These are phyloP conservation scores for Antheraea pernyi DNA, from an alignment of 1,140 invertebrate genomes.

Conservation along the genomic window DNA sequence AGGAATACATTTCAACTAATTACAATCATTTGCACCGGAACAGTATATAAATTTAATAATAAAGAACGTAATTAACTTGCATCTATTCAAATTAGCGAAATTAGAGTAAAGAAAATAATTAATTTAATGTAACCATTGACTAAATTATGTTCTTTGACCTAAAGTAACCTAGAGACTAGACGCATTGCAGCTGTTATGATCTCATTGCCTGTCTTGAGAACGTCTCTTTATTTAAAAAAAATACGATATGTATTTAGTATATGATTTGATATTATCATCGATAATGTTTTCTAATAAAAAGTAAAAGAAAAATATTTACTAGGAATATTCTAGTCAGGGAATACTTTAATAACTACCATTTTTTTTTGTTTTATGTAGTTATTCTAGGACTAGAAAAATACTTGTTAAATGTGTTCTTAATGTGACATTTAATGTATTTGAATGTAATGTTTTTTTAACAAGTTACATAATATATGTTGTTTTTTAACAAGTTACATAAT, in stretches of 20 bases:
- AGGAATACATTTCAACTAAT: no score
- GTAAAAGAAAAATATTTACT: not conserved
- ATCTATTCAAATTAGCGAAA: not conserved
- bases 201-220: not conserved
- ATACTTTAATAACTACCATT: no score
- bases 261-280: not conserved
- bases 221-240: not conserved
- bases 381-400: no score
- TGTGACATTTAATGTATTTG: no score
- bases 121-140: not conserved
- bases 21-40: no score
- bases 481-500: no score
- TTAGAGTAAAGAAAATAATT: not conserved
- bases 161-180: not conserved
- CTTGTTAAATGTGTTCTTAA: no score
- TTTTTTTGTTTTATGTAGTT: no score
- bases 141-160: not conserved
- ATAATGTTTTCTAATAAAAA: no score
- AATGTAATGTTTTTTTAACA: no score
- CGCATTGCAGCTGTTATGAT: conserved; percentile 1
- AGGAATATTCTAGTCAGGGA: not conserved
- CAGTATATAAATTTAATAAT: not conserved
- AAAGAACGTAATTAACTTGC: not conserved
- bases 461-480: no score
- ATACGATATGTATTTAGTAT: not conserved